Evolutionary conservation across 2,888 invertebrate species (phyloP).

Genomic region (Drosophila paranaensis): DNA sequence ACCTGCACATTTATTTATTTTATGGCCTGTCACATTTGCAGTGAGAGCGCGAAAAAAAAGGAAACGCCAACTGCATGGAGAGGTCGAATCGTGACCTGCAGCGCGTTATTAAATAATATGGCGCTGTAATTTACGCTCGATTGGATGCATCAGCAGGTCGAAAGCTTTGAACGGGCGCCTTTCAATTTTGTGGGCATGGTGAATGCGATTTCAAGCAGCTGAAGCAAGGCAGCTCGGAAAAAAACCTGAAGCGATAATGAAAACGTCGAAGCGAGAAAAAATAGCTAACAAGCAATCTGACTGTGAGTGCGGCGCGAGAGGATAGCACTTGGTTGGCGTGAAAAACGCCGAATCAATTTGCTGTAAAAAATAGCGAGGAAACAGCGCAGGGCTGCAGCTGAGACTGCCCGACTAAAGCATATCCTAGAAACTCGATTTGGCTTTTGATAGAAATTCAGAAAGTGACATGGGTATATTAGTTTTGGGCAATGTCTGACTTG

Average conservation of each 20-base stretch:
- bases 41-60: conserved; percentile 16
- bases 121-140: conserved; percentile 66
- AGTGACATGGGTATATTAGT: too few species aligned
- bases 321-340: conserved; percentile 3
- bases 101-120: conserved; percentile 69
- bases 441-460: too few species aligned
- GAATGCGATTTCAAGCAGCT: conserved; percentile 55
- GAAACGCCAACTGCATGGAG: conserved; percentile 12
- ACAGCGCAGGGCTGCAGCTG: neutral
- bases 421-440: too few species aligned
- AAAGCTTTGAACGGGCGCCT: conserved; percentile 9
- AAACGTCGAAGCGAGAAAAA: conserved; percentile 43
- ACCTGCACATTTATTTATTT: conserved; percentile 46
- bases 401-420: too few species aligned
- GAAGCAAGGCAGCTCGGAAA: conserved; percentile 5
- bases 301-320: conserved; percentile 6
- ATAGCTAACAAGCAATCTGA: conserved; percentile 56
- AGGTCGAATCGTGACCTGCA: conserved; percentile 39
- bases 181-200: conserved; percentile 35
- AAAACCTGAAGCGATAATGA: conserved; percentile 43
- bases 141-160: conserved; percentile 57
- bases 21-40: conserved; percentile 34
- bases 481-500: too few species aligned
- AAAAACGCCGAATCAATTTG: conserved; percentile 49
- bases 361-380: conserved; percentile 20